A percentile compares a stretch with the other conserved stretches of the same genome.
These are phyloP conservation scores for Limnothrissa miodon DNA, from an alignment of 2,113 vertebrate genomes.

Conservation along the genomic window DNA sequence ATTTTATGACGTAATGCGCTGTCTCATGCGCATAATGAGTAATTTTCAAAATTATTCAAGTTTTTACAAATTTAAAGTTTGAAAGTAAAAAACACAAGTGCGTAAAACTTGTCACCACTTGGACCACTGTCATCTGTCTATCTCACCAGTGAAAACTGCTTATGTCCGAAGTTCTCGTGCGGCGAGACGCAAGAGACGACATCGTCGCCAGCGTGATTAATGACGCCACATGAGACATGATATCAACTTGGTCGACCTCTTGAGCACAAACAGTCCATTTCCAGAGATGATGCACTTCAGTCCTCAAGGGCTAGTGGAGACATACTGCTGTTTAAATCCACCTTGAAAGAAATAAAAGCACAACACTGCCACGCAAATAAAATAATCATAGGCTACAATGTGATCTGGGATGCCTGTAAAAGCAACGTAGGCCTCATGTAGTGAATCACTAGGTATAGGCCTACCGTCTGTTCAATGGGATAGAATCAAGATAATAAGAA, in stretches of 20 bases:
- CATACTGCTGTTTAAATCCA: slow-evolving; percentile 8
- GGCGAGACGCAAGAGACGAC: slow-evolving; percentile 32
- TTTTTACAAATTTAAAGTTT: too few relatives aligned
- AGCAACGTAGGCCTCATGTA: background rate
- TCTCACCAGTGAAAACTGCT: background rate
- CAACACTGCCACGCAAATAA: background rate
- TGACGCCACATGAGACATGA: slow-evolving; percentile 19
- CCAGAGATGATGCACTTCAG: slow-evolving; percentile 43
- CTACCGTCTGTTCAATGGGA: background rate
- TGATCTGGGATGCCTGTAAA: background rate
- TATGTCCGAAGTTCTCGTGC: background rate
- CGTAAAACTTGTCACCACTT: background rate
- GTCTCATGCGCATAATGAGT: background rate
- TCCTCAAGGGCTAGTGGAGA: slow-evolving; percentile 21
- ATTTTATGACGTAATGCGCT: background rate
- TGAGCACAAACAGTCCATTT: slow-evolving; percentile 30
- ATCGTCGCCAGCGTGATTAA: slow-evolving; percentile 45
- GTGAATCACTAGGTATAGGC: background rate
- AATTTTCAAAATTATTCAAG: background rate
- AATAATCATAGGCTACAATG: slow-evolving; percentile 14
- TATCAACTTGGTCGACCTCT: slow-evolving; percentile 38
- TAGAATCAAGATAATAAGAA: background rate
- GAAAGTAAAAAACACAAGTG: too few relatives aligned
- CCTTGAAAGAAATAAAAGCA: slow-evolving; percentile 24
- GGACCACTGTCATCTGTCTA: background rate